Percentiles rank a stretch among this genome's conserved stretches.
Conservation (phyloP, 2,797 vertebrate genomes). For the Falco columbarius region DNA sequence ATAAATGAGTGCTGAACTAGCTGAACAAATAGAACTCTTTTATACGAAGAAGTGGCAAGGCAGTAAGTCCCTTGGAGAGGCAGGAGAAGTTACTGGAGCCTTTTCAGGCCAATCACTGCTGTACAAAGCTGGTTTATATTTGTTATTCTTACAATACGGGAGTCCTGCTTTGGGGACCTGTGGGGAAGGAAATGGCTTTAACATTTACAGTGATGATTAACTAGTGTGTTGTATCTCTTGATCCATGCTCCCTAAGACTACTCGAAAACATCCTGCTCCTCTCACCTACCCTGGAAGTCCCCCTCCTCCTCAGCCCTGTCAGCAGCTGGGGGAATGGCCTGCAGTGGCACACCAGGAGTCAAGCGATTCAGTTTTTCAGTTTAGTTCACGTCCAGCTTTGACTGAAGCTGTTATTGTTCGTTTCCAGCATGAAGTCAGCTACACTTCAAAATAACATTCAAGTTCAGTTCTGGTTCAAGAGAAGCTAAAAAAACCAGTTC, state of each 20-base stretch:
- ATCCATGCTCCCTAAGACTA: conserved; percentile 18
- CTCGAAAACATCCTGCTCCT: conserved; percentile 30
- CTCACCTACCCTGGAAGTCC: conserved; percentile 6
- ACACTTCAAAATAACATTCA: conserved; percentile 8
- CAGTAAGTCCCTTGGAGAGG: background rate
- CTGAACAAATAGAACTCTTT: background rate
- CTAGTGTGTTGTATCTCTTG: conserved; percentile 27
- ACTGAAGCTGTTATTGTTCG: conserved; percentile 33
- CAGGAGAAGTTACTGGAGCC: conserved; percentile 7
- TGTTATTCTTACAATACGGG: conserved; percentile 34
- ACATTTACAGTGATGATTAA: conserved; percentile 50
- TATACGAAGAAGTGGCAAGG: background rate
- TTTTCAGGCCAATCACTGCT: background rate
- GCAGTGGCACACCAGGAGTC: conserved; percentile 8
- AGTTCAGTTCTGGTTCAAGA: conserved; percentile 53
- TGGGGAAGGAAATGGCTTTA: conserved; percentile 56
- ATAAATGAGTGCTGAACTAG: background rate
- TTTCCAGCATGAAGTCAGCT: conserved; percentile 36
- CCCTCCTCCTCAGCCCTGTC: background rate
- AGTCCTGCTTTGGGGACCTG: conserved; percentile 20
- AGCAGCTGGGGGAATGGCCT: background rate
- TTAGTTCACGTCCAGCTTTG: background rate
- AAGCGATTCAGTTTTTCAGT: background rate
- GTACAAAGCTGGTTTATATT: conserved; percentile 14
- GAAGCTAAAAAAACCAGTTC: background rate